Conservation (phyloP, 2,113 vertebrate species). For the Colinus virginianus region DNA sequence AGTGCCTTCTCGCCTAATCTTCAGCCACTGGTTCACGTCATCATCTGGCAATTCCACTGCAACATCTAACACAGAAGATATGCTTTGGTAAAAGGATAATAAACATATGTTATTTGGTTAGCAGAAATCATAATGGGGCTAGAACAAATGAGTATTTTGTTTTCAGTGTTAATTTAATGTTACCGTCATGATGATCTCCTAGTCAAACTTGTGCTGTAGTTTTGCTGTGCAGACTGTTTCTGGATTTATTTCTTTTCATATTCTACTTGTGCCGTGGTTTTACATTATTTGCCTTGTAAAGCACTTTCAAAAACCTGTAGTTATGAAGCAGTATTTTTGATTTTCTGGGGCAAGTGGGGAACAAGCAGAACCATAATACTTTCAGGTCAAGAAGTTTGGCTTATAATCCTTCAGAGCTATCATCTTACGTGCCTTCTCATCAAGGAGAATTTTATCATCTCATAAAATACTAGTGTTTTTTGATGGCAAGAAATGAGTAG, state of each 20-base stretch:
- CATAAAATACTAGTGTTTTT: conserved; percentile 10
- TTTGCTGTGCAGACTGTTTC: conserved; percentile 28
- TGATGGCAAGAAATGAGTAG: conserved; percentile 14
- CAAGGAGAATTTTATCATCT: not conserved
- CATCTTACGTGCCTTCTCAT: conserved; percentile 20
- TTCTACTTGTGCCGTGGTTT: conserved; percentile 57
- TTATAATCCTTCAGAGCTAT: conserved; percentile 36
- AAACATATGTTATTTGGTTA: conserved; percentile 29
- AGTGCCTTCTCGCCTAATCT: too few relatives aligned
- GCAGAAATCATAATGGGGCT: conserved; percentile 27
- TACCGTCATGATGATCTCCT: not conserved
- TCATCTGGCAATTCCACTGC: too few relatives aligned
- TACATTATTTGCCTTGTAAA: conserved; percentile 66
- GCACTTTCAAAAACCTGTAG: conserved; percentile 30
- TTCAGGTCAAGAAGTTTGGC: conserved; percentile 55
- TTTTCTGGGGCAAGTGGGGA: conserved; percentile 45
- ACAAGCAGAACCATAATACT: conserved; percentile 8
- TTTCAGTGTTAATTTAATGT: conserved; percentile 30
- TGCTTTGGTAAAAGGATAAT: conserved; percentile 33
- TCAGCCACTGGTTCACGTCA: too few relatives aligned
- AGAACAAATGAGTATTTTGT: conserved; percentile 39
- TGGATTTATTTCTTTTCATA: conserved; percentile 71
- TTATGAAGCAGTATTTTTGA: conserved; percentile 50
- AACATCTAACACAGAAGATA: too few relatives aligned
- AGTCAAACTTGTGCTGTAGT: conserved; percentile 9